Evolutionary conservation across 1,140 invertebrate genomes (phyloP), one percentile per base, ranked within the genome.

Genomic region (Leptinotarsa undecemlineata): DNA sequence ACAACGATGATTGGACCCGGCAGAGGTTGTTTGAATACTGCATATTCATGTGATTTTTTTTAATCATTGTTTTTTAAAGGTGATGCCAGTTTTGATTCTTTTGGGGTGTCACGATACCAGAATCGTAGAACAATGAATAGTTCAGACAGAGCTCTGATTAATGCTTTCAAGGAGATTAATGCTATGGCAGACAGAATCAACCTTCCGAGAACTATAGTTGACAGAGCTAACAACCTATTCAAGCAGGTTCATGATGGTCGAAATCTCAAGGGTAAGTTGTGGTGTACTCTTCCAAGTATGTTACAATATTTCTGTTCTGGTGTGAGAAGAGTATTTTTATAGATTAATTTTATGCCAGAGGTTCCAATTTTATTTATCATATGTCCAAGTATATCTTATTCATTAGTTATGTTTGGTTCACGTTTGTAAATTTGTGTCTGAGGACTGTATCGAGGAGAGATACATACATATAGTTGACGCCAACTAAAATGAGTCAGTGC

Each of bases 221-320:
- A 99, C 83, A 89, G 96, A 84, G 97, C 97, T 19, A 98, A 98
- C 82, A 95, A 95, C 82, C 88, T 99, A 51, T 99, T 99, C 84
- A 99, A 99, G 87, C 96, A 99, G 91, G 95, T 99, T 0, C 96
- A 99, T 83, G 98, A 99, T 86, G 95, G 96, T 2, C 97, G 98
- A 87, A 97, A 96, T 83, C 86, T 98, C 14, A 97, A 97, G 87
- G 96, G 96, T 61, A 85, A 48, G 66, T n/a, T 57, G 14, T 14
- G 33, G 8, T 42, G 33, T 3, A 42, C 6, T 42, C 33, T 11
- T 42, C 33, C 11, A 42, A 42, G 33, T 42, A 42, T 42, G 33
- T 11, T 42, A 42, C 33, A 42, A 42, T 6, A 33, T 33, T 33
- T 33, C 1, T 33, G 6, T 33, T 33, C 26, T 33, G 26, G 6